Conservation (phyloP, 2,888 invertebrate genomes). For the Cordylochernes scorpioides region DNA sequence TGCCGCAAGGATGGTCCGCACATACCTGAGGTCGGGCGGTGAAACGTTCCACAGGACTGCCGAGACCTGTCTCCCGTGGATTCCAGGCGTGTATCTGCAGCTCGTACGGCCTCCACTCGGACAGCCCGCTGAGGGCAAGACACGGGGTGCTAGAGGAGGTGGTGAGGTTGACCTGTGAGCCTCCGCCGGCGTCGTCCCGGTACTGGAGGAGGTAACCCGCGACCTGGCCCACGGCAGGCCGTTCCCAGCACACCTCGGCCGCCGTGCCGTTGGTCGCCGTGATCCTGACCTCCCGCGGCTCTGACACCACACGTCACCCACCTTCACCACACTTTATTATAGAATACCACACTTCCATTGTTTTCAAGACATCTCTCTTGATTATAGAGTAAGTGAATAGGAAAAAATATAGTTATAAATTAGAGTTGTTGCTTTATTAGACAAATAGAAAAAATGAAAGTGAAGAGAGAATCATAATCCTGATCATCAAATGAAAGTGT, state of each 20-base stretch:
- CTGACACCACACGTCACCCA: too few species aligned
- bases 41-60: constrained; percentile 5
- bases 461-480: too few species aligned
- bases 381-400: too few species aligned
- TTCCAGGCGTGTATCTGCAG: constrained; percentile 10
- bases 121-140: constrained; percentile 2
- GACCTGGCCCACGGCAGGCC: constrained; percentile 3
- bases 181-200: not conserved
- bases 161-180: constrained; percentile 3
- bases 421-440: too few species aligned
- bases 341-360: too few species aligned
- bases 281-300: constrained; percentile 6
- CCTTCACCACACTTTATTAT: too few species aligned
- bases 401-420: too few species aligned
- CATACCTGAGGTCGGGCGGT: constrained; percentile 6
- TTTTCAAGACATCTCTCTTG: too few species aligned
- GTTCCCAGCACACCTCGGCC: constrained; percentile 6
- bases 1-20: too few species aligned
- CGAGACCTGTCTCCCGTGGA: constrained; percentile 8
- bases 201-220: constrained; percentile 5
- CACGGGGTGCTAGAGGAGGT: constrained; percentile 1
- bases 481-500: too few species aligned
- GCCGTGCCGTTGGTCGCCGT: constrained; percentile 1
- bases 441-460: too few species aligned
- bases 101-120: constrained; percentile 8